Evolutionary conservation across 2,113 vertebrate genomes (phyloP).

Genomic region (Psittacara wagleri): DNA sequence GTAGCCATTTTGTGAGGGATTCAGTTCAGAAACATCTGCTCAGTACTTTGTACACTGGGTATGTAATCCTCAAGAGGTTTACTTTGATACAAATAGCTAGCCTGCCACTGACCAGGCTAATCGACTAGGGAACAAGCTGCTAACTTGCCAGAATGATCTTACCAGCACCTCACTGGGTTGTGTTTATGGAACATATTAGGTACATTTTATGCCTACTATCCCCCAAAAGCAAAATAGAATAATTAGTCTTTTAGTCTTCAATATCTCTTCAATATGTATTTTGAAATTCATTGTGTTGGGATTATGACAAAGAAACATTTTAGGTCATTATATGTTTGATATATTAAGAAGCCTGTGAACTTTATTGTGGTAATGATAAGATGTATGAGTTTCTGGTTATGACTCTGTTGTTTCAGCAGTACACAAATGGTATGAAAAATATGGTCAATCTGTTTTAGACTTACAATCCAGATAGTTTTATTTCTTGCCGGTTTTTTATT

Average conservation of each 20-base stretch:
- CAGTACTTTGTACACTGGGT: not conserved
- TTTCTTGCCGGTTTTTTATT: not conserved
- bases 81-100: not conserved
- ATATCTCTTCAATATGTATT: not conserved
- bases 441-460: not conserved
- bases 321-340: not conserved
- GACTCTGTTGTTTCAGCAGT: not conserved
- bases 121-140: not conserved
- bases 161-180: not conserved
- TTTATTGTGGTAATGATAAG: not conserved
- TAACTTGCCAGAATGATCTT: not conserved
- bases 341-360: not conserved
- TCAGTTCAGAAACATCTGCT: not conserved
- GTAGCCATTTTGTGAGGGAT: not conserved
- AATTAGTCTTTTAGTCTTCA: not conserved
- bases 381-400: not conserved
- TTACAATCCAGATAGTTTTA: not conserved
- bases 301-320: not conserved
- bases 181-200: rapidly evolving
- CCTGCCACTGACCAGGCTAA: not conserved
- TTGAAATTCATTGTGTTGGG: not conserved
- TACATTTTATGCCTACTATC: not conserved
- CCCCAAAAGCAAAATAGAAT: not conserved
- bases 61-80: not conserved
- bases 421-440: not conserved